Percentiles rank a stretch among this genome's conserved stretches.
Conservation (phyloP, 2,113 vertebrate genomes). For the Aptenodytes patagonicus region DNA sequence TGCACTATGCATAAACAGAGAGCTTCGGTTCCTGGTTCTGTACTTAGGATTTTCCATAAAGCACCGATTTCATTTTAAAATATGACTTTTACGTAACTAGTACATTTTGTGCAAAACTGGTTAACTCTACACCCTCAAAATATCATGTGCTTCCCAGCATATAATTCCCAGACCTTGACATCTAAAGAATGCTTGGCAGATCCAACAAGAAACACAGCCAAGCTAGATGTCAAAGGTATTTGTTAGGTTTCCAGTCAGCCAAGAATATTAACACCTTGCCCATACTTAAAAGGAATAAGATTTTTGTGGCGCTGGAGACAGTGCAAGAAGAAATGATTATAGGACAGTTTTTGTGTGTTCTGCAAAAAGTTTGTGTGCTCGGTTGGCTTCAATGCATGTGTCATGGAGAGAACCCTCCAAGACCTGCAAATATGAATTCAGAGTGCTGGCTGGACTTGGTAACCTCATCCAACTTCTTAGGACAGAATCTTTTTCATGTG, state of each 20-base stretch:
- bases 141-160: slow-evolving; percentile 48
- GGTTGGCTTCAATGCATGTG: neutral
- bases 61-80: neutral
- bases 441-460: neutral
- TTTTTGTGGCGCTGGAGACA: neutral
- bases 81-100: neutral
- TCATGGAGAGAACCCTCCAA: neutral
- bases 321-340: neutral
- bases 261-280: slow-evolving; percentile 67
- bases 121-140: slow-evolving; percentile 38
- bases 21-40: neutral
- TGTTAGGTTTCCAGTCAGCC: slow-evolving; percentile 45
- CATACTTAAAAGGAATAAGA: slow-evolving; percentile 29
- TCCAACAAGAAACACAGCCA: slow-evolving; percentile 55
- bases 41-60: neutral
- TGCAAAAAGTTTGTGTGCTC: neutral
- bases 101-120: slow-evolving; percentile 37
- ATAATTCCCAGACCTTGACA: slow-evolving; percentile 70
- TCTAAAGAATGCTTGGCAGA: slow-evolving; percentile 74
- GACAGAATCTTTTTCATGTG: neutral
- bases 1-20: neutral
- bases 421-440: neutral
- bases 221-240: slow-evolving; percentile 70
- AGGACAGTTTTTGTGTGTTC: neutral
- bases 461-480: neutral